phyloP scores from a whole-genome alignment of 2,888 invertebrate species.

The Cosmia pyralina region DNA sequence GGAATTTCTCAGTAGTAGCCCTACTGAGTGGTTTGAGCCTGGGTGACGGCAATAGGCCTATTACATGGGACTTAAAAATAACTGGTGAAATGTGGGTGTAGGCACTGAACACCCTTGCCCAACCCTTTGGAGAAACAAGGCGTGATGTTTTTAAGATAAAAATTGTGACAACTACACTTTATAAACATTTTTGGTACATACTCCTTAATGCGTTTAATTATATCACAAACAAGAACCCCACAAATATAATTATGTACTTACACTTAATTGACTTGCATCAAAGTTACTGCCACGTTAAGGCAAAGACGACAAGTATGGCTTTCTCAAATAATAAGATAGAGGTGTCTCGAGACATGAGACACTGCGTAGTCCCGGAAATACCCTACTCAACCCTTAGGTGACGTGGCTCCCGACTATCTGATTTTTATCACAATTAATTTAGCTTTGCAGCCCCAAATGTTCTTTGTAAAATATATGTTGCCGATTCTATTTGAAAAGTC shows the following conservation, averaged over 20 bases:
- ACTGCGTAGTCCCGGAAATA: conserved; percentile 59
- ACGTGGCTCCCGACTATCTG: conserved; percentile 68
- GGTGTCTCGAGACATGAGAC: conserved; percentile 64
- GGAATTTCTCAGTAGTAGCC: too few species aligned
- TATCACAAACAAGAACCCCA: not conserved
- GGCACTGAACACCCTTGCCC: too few species aligned
- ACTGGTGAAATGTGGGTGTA: too few species aligned
- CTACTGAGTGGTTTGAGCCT: too few species aligned
- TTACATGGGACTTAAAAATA: too few species aligned
- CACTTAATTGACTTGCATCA: conserved; percentile 20
- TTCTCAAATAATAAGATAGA: conserved; percentile 64
- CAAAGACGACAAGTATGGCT: conserved; percentile 35
- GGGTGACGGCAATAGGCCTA: too few species aligned
- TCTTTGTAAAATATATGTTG: conserved; percentile 43
- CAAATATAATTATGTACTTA: not conserved
- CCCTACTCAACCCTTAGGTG: conserved; percentile 73
- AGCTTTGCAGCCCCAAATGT: conserved; percentile 52
- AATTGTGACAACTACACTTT: not conserved
- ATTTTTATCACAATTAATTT: conserved; percentile 74
- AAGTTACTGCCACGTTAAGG: conserved; percentile 8
- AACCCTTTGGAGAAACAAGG: too few species aligned
- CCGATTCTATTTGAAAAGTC: conserved; percentile 35
- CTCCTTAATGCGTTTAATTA: not conserved
- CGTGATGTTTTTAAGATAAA: not conserved
- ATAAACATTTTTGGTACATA: too few species aligned